Evolutionary conservation across 2,113 vertebrate genomes (phyloP).

Genomic region (Coracopsis vasa): DNA sequence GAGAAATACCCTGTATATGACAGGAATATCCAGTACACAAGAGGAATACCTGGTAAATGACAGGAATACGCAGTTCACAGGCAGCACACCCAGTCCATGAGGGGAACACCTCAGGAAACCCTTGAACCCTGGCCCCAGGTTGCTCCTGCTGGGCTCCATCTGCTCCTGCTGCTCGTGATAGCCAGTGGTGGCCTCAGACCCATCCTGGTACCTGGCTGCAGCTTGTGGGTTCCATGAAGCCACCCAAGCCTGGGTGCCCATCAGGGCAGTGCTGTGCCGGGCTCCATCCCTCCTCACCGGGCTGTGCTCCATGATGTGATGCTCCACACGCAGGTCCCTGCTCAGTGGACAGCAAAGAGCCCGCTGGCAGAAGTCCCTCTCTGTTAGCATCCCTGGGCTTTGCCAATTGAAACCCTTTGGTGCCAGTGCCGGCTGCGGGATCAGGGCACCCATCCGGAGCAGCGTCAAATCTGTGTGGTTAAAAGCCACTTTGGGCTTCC

Average conservation of each 20-base stretch:
- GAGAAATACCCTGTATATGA: not conserved
- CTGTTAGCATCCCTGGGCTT: fast-evolving
- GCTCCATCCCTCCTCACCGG: not conserved
- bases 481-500: constrained; percentile 34
- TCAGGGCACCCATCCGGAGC: not conserved
- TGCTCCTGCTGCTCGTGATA: not conserved
- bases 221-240: fast-evolving
- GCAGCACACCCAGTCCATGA: fast-evolving
- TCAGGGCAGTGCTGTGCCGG: fast-evolving
- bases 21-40: fast-evolving
- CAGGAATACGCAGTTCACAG: not conserved
- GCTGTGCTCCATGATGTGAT: fast-evolving
- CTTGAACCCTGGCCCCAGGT: fast-evolving
- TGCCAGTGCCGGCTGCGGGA: not conserved
- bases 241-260: not conserved
- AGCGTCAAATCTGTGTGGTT: constrained; percentile 9
- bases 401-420: not conserved
- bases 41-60: not conserved
- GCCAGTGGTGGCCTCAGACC: fast-evolving
- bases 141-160: not conserved
- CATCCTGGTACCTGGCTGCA: fast-evolving
- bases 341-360: not conserved
- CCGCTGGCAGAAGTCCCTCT: fast-evolving
- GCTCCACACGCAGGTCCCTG: fast-evolving
- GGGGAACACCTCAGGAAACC: not conserved